These are phyloP conservation scores for Cyclargus thomasi DNA, from an alignment of 1,140 invertebrate genomes.

Conservation along the genomic window DNA sequence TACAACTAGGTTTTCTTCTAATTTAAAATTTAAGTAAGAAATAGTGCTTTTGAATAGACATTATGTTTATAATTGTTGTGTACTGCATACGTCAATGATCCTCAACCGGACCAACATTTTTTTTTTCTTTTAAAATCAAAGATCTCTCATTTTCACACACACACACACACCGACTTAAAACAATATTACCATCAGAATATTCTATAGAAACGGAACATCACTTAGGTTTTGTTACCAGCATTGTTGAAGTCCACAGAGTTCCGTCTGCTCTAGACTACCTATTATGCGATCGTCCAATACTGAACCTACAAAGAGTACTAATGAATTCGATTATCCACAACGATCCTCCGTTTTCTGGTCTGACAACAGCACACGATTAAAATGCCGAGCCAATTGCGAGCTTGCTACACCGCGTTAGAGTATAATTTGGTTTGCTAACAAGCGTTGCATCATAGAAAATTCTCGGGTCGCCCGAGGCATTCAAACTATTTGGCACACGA, in stretches of 20 bases:
- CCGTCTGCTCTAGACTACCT: not conserved
- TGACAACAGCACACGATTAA: slow-evolving; percentile 14
- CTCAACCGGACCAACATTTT: too few relatives aligned
- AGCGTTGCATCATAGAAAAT: slow-evolving; percentile 14
- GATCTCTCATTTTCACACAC: too few relatives aligned
- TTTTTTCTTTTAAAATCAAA: too few relatives aligned
- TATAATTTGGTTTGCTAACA: slow-evolving; percentile 18
- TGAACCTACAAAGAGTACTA: slow-evolving; percentile 53
- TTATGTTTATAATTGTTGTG: too few relatives aligned
- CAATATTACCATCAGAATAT: too few relatives aligned
- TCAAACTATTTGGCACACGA: slow-evolving; percentile 32
- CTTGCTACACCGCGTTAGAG: slow-evolving; percentile 15
- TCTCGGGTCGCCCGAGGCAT: slow-evolving; percentile 28
- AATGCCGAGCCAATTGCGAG: slow-evolving; percentile 4
- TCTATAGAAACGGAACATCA: not conserved
- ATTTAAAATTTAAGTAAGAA: too few relatives aligned
- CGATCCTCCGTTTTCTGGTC: slow-evolving; percentile 40
- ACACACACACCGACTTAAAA: too few relatives aligned
- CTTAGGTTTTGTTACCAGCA: not conserved
- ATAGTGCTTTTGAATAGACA: too few relatives aligned
- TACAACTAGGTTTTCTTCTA: too few relatives aligned
- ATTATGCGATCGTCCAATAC: slow-evolving; percentile 20
- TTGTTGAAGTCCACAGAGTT: slow-evolving; percentile 15
- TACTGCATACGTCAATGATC: too few relatives aligned
- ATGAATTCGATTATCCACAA: slow-evolving; percentile 66